Percentiles rank a stretch among this genome's conserved stretches.
These are phyloP conservation scores for Theristicus caerulescens DNA, from an alignment of 2,113 vertebrate genomes.

Conservation along the genomic window DNA sequence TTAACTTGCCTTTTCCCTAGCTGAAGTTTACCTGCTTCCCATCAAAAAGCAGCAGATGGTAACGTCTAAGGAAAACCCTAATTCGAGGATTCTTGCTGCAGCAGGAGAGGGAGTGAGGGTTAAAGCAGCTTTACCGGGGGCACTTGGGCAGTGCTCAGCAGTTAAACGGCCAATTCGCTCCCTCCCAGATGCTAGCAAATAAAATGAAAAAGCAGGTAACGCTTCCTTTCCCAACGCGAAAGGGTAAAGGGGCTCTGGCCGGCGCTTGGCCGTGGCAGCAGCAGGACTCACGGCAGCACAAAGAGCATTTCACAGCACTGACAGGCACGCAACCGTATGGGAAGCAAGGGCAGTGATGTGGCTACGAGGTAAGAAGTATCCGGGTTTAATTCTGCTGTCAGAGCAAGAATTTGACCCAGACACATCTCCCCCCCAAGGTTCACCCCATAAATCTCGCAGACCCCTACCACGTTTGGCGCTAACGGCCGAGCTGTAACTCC, in stretches of 20 bases:
- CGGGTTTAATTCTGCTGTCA: neutral
- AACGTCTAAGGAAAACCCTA: neutral
- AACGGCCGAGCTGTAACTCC: neutral
- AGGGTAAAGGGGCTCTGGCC: neutral
- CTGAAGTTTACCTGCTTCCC: neutral
- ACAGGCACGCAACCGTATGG: accelerated
- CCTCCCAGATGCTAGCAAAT: neutral
- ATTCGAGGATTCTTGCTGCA: neutral
- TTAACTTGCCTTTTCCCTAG: neutral
- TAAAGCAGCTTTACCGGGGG: neutral
- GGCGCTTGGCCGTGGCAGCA: accelerated
- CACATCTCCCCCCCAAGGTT: neutral
- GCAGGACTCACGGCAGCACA: neutral
- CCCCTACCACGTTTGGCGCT: neutral
- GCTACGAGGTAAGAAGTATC: neutral
- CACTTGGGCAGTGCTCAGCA: neutral
- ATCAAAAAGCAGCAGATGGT: neutral
- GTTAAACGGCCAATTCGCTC: neutral
- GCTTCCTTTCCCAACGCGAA: accelerated
- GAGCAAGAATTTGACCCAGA: neutral
- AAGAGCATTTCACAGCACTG: neutral
- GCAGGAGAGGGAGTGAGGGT: neutral
- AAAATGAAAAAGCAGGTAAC: neutral
- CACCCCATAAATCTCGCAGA: neutral
- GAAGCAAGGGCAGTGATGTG: neutral